phyloP scores from a whole-genome alignment of 2,113 vertebrate genomes.

The Petaurus breviceps region DNA sequence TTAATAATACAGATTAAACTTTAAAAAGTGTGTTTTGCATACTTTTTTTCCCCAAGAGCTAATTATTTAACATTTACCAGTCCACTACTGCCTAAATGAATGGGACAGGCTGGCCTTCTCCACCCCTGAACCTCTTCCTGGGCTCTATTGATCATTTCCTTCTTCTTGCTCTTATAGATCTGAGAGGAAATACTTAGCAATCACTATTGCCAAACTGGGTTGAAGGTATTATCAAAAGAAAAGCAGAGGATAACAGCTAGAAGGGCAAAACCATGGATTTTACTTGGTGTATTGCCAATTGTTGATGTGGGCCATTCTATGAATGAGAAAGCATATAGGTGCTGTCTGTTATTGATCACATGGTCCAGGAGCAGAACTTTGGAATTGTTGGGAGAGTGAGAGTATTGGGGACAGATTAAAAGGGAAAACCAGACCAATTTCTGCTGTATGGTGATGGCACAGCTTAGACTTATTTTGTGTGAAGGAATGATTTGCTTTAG shows the following conservation, averaged over 20 bases:
- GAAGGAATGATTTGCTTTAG: not conserved
- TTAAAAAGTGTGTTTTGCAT: not conserved
- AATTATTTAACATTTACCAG: not conserved
- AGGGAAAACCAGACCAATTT: constrained; percentile 19
- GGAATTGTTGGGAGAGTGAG: not conserved
- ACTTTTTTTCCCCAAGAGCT: not conserved
- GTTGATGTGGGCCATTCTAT: not conserved
- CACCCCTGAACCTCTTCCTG: not conserved
- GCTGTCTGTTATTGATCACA: not conserved
- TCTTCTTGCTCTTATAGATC: not conserved
- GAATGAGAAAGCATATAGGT: not conserved
- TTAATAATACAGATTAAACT: not conserved
- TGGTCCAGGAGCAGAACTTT: not conserved
- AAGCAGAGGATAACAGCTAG: not conserved
- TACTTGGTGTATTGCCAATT: not conserved
- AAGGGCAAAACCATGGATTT: not conserved
- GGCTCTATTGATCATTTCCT: not conserved
- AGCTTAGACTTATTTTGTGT: not conserved
- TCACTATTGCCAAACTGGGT: not conserved
- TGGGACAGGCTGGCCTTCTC: not conserved
- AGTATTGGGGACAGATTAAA: not conserved
- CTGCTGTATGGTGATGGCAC: not conserved
- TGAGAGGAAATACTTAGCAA: not conserved
- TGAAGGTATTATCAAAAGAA: not conserved
- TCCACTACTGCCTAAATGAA: not conserved